These are phyloP conservation scores for Phragmatobia fuliginosa DNA, from an alignment of 2,888 invertebrate genomes.

Conservation along the genomic window DNA sequence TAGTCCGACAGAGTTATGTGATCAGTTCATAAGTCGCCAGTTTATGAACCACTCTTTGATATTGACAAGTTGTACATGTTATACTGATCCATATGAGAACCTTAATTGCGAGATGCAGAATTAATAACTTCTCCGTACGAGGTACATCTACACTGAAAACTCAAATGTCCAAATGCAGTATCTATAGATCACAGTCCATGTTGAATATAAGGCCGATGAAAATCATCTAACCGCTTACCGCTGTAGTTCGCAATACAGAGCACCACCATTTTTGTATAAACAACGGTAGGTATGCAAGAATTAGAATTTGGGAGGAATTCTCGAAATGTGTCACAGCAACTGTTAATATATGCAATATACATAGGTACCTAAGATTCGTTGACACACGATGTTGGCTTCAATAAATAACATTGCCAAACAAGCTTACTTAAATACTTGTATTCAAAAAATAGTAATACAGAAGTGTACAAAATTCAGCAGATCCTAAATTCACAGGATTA, in stretches of 20 bases:
- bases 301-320: slow-evolving; percentile 16
- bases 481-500: too few relatives aligned
- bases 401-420: background rate
- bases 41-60: too few relatives aligned
- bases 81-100: too few relatives aligned
- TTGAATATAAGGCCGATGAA: slow-evolving; percentile 22
- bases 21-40: too few relatives aligned
- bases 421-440: background rate
- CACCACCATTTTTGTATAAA: slow-evolving; percentile 18
- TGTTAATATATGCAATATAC: background rate
- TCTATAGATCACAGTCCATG: slow-evolving; percentile 4
- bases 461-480: too few relatives aligned
- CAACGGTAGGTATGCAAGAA: slow-evolving; percentile 13
- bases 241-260: slow-evolving; percentile 38
- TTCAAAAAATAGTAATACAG: background rate
- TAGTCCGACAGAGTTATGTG: too few relatives aligned
- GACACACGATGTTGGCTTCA: background rate
- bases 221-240: slow-evolving; percentile 40
- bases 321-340: background rate
- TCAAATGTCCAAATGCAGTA: slow-evolving; percentile 2
- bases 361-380: background rate
- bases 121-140: background rate
- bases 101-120: background rate
- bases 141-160: background rate
- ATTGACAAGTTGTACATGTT: too few relatives aligned